Percentiles rank a stretch among this genome's conserved stretches.
These are phyloP conservation scores for Pandion haliaetus DNA, from an alignment of 2,113 vertebrate genomes.

Conservation along the genomic window DNA sequence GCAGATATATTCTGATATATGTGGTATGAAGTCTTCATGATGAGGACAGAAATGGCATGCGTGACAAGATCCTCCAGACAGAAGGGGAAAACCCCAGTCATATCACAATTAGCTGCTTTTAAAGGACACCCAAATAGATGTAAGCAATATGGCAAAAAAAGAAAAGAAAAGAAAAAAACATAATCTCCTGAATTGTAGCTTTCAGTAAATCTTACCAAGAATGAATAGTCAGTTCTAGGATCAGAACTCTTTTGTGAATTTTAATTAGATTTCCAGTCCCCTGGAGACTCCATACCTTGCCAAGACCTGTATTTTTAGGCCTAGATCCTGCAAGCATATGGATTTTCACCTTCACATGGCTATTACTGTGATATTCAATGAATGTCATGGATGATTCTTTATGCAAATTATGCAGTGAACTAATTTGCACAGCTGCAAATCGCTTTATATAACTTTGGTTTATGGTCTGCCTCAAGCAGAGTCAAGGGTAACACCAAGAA, in stretches of 20 bases:
- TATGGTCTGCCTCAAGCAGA: not conserved
- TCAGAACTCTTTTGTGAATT: not conserved
- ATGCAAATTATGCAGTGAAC: not conserved
- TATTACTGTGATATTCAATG: not conserved
- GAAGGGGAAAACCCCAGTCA: not conserved
- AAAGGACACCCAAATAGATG: not conserved
- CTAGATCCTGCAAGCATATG: not conserved
- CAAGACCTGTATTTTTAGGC: not conserved
- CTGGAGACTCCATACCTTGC: not conserved
- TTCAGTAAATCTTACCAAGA: not conserved
- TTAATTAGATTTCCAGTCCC: not conserved
- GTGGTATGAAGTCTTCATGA: not conserved
- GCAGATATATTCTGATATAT: not conserved
- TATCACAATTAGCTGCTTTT: not conserved
- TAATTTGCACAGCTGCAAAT: not conserved
- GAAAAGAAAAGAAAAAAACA: not conserved
- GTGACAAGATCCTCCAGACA: not conserved
- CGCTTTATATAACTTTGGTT: not conserved
- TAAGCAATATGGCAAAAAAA: not conserved
- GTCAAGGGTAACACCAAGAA: not conserved
- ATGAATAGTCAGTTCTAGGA: not conserved
- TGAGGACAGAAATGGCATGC: not conserved
- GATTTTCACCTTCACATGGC: not conserved
- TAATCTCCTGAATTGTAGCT: not conserved
- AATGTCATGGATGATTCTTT: not conserved